Evolutionary conservation across 2,888 invertebrate genomes (phyloP).

Genomic region (Drosophila tanythrix): DNA sequence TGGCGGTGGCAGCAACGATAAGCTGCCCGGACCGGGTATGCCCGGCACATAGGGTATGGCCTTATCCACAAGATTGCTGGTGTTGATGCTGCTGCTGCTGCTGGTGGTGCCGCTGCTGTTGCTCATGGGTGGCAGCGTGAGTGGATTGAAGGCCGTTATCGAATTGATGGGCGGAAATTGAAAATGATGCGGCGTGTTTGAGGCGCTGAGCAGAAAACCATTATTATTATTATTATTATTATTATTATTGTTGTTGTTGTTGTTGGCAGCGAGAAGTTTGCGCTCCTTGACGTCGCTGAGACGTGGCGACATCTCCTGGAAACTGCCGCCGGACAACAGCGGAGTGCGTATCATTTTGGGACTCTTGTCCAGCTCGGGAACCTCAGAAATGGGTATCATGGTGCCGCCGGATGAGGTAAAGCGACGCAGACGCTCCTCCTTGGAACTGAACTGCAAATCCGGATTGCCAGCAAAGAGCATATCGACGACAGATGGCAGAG

Average conservation of each 20-base stretch:
- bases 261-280: slow-evolving; percentile 27
- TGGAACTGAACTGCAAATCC: slow-evolving; percentile 73
- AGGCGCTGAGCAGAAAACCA: slow-evolving; percentile 53
- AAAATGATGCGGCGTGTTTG: slow-evolving; percentile 85
- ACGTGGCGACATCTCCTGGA: slow-evolving; percentile 86
- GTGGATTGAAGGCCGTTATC: slow-evolving; percentile 89
- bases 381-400: slow-evolving; percentile 88
- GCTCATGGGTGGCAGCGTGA: slow-evolving; percentile 87
- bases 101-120: slow-evolving; percentile 55
- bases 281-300: slow-evolving; percentile 70
- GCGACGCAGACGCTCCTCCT: slow-evolving; percentile 80
- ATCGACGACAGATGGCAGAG: slow-evolving; percentile 39
- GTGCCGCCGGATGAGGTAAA: slow-evolving; percentile 84
- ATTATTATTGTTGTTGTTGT: neutral
- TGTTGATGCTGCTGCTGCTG: slow-evolving; percentile 40
- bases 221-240: slow-evolving; percentile 5
- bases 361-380: slow-evolving; percentile 88
- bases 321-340: slow-evolving; percentile 93
- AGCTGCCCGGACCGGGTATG: slow-evolving; percentile 91
- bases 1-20: slow-evolving; percentile 84
- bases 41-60: slow-evolving; percentile 94
- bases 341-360: slow-evolving; percentile 92
- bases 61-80: slow-evolving; percentile 87
- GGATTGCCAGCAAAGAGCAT: slow-evolving; percentile 39
- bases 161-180: slow-evolving; percentile 89